A percentile compares a stretch with the other conserved stretches of the same genome.
These are phyloP conservation scores for Tragulus kanchil DNA, from an alignment of 2,113 vertebrate genomes.

Conservation along the genomic window DNA sequence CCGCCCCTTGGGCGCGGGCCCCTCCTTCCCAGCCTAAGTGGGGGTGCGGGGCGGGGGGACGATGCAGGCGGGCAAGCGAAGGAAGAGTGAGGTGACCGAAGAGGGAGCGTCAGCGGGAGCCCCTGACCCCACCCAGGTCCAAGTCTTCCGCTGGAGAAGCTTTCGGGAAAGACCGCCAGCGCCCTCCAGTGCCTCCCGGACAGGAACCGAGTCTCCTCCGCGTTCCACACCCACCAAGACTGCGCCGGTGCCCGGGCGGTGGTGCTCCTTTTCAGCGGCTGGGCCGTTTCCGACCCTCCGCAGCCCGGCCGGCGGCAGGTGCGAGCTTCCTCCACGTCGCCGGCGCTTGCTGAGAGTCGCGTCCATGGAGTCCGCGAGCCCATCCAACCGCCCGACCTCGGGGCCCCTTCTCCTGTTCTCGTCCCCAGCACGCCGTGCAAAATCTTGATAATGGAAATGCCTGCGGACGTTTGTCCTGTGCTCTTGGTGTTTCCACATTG, in stretches of 20 bases:
- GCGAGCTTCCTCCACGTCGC: not conserved
- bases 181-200: not conserved
- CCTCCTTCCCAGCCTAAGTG: accelerated
- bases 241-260: not conserved
- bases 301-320: not conserved
- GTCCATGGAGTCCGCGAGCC: not conserved
- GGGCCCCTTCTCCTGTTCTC: not conserved
- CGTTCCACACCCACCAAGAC: not conserved
- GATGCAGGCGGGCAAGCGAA: not conserved
- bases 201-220: not conserved
- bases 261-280: not conserved
- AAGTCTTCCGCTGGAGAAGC: not conserved
- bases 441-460: not conserved
- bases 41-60: not conserved
- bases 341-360: not conserved
- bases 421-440: not conserved
- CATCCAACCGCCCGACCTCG: not conserved
- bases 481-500: not conserved
- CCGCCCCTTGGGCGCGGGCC: not conserved
- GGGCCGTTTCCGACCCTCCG: not conserved
- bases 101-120: no score
- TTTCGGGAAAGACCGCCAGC: not conserved
- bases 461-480: not conserved
- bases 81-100: no score
- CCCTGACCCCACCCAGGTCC: no score